Evolutionary conservation across 2,888 invertebrate species (phyloP).

Genomic region (Hemaris fuciformis): DNA sequence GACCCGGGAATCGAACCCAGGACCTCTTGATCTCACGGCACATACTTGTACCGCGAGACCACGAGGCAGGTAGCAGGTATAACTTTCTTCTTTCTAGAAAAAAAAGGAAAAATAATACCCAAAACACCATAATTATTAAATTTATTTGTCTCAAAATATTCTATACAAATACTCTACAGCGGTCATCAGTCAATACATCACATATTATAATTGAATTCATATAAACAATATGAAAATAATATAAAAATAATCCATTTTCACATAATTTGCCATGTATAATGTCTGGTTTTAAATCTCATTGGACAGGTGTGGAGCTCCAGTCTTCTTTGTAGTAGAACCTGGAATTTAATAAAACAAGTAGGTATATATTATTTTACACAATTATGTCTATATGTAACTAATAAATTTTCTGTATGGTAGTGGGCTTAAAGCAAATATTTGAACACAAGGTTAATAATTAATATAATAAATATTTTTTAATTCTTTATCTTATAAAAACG

Average conservation of each 20-base stretch:
- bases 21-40: too few species aligned
- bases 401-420: too few species aligned
- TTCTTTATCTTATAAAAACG: too few species aligned
- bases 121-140: slow-evolving; percentile 17
- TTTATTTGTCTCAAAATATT: slow-evolving; percentile 31
- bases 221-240: slow-evolving; percentile 54
- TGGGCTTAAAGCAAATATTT: too few species aligned
- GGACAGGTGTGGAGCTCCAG: background rate
- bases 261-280: background rate
- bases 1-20: too few species aligned
- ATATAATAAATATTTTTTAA: too few species aligned
- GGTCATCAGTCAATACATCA: slow-evolving; percentile 12
- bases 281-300: background rate
- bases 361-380: background rate
- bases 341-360: background rate
- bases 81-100: background rate
- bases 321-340: background rate
- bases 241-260: slow-evolving; percentile 10
- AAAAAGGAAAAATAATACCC: background rate
- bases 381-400: too few species aligned
- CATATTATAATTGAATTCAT: slow-evolving; percentile 41
- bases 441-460: too few species aligned
- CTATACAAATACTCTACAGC: slow-evolving; percentile 19
- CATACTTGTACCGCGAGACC: too few species aligned
- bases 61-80: too few species aligned